Evolutionary conservation across 2,113 vertebrate genomes (phyloP), one percentile per base, ranked within the genome.

Genomic region (Phaethornis superciliosus): DNA sequence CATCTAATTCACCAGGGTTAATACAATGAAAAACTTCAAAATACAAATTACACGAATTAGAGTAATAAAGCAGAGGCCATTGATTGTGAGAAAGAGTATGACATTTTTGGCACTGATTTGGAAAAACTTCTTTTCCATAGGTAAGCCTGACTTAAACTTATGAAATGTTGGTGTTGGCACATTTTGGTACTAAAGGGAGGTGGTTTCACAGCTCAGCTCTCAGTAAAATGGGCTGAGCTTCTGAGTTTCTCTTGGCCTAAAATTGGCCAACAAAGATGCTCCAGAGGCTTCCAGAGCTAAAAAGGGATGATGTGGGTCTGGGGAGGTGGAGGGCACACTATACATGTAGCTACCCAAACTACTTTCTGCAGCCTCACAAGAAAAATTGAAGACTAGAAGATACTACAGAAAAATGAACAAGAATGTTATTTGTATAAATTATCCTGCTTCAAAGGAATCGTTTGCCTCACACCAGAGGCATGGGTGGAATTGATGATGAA

Each of bases 111-210:
- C 30, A 82, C 17, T 63, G 40, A 24, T 32, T 42, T 60, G 20
- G 47, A n/a, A 78, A 91, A 42, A 2, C 0, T 15, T 26, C 1
- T 82, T 63, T 59, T 15, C 33, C 26, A 15, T 2, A 47, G 23
- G 65, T 11, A 42, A 4, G 4, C 7, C 12, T 6, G 20, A 76
- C 27, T 49, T 56, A 22, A n/a, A 26, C 0, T 0, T 20, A 11
- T 4, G 11, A 83, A 60, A 70, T 18, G 4, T 1, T 60, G 33
- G 8, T 28, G 6, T 4, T 40, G 70, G 23, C 40, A 54, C 19
- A 37, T 37, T 23, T 1, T 18, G 16, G 12, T 71, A 27, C 47
- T 5, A 2, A 67, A 44, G 30, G 7, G 32, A 37, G 33, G 55
- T 0, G 22, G 26, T 56, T 86, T 81, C 78, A 60, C 5, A 64